Base-by-base conservation (phyloP, 1,140 invertebrate genomes). In the Drosophila parabipectinata region DNA sequence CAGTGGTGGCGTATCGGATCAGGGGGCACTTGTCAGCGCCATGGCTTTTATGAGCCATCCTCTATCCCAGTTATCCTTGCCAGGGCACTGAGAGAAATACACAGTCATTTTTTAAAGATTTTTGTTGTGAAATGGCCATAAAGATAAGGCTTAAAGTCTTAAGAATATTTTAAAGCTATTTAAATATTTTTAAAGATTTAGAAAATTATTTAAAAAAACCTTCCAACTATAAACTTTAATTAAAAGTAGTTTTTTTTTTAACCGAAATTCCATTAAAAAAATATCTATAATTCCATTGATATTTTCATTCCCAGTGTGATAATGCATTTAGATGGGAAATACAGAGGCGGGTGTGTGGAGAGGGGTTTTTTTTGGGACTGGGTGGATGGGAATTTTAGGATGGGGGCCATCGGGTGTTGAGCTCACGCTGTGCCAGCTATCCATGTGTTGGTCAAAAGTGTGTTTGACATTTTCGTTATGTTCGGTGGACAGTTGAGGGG, bases 381-480 rank as follows among this genome's bases (percentile, higher is more conserved):
- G 34, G 4, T n/a, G 34, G 4, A 37, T 37, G 34, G 34, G 10
- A 37, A 37, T 37, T 37, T 37, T 37, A n/a, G 34, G 34, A 28
- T 4, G 18, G 2, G n/a, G 44, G 44, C 21, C 15, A 47, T 9
- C 10, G 41, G 47, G 34, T 50, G 51, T 64, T 50, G 60, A 41
- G 24, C 50, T 54, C 72, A 51, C 41, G 72, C 72, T 74, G 71
- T 41, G 71, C 53, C 63, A 39, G 63, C 28, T 68, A 47, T 24
- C 32, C 63, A 55, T 69, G 63, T 69, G 66, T 60, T 87, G 82
- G 82, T 75, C 82, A 87, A 87, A 87, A 81, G 82, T 85, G 82
- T 78, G 59, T 81, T 87, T 85, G 82, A 85, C 82, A 85, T 85
- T 85, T 85, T 85, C 82, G 78, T 81, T 85, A 81, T 85, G 82